Conservation (phyloP, 2,113 vertebrate genomes). For the Rhinolophus sinicus region DNA sequence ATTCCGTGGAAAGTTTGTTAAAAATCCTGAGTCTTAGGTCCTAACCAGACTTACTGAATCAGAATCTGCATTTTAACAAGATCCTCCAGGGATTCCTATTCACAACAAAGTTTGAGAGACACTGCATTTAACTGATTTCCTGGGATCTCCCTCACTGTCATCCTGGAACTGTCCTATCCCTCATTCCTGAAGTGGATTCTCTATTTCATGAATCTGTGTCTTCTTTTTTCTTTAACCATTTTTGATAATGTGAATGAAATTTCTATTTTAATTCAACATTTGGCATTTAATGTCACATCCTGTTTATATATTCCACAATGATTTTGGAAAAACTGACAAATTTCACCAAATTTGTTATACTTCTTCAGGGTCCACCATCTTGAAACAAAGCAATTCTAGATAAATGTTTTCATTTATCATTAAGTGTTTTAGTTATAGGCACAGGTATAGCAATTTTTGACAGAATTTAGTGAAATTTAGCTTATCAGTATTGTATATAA, state of each 20-base stretch:
- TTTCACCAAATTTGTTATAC: neutral
- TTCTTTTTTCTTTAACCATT: neutral
- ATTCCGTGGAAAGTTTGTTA: neutral
- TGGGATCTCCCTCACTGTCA: neutral
- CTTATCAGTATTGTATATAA: neutral
- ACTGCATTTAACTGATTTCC: too few relatives aligned
- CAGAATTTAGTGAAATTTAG: neutral
- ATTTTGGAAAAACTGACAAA: neutral
- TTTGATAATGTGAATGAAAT: neutral
- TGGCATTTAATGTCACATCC: neutral
- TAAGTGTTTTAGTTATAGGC: neutral
- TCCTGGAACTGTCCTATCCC: too few relatives aligned
- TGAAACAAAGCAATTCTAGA: neutral
- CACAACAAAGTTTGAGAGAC: neutral
- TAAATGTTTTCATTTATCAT: neutral
- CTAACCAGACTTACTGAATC: neutral
- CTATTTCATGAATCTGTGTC: neutral
- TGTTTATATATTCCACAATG: neutral
- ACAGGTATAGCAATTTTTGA: neutral
- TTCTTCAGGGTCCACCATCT: neutral
- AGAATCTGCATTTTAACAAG: neutral
- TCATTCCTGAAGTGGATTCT: neutral
- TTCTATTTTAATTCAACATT: slow-evolving; percentile 9
- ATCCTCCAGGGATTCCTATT: too few relatives aligned
- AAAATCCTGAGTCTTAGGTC: neutral